Conservation (phyloP, 2,888 invertebrate species). For the Ischnura elegans region DNA sequence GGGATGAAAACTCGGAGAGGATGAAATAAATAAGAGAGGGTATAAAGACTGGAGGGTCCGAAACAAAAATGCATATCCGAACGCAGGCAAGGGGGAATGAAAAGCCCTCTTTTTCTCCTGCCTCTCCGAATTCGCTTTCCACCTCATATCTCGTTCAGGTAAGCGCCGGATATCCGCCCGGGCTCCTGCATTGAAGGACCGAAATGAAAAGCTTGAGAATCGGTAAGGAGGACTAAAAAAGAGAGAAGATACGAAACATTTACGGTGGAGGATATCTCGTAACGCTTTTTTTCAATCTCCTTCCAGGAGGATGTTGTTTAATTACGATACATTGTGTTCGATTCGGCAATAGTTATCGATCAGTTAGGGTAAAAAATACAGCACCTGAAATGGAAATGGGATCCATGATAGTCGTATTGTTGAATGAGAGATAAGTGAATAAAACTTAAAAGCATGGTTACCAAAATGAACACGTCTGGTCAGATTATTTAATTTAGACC, state of each 20-base stretch:
- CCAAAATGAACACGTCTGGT: too few relatives aligned
- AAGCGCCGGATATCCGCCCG: neutral
- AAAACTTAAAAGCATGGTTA: too few relatives aligned
- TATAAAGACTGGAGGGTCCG: neutral
- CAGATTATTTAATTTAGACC: too few relatives aligned
- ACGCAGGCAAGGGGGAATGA: neutral
- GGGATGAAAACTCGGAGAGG: neutral
- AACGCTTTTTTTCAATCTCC: neutral
- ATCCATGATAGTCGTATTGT: too few relatives aligned
- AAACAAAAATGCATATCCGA: slow-evolving; percentile 9
- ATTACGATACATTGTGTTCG: too few relatives aligned
- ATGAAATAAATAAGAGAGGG: neutral
- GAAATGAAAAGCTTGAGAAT: neutral
- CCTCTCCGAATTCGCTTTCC: neutral
- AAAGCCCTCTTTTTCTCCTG: too few relatives aligned
- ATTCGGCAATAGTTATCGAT: neutral
- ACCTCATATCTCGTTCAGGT: neutral
- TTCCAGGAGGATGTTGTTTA: neutral
- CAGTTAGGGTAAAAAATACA: neutral
- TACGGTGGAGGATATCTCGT: neutral
- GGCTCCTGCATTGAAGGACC: neutral
- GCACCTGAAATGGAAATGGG: neutral
- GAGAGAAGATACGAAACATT: neutral
- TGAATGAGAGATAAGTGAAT: too few relatives aligned
- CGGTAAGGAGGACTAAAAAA: neutral